A percentile compares a stretch with the other conserved stretches of the same genome.
Conservation (phyloP, 2,797 vertebrate genomes). For the Ctenochaetus hawaiiensis region DNA sequence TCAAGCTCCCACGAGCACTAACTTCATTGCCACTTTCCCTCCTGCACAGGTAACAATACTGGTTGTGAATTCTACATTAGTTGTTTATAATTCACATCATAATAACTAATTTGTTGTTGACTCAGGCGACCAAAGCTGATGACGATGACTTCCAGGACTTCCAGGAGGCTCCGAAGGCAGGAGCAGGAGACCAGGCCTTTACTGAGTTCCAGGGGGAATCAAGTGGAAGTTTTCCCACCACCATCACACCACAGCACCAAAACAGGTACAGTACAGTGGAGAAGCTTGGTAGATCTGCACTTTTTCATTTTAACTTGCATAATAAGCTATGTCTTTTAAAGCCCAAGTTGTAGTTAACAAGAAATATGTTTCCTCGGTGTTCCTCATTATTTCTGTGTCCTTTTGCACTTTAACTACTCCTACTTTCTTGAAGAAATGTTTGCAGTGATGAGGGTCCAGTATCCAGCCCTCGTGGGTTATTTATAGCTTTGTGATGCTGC, state of each 20-base stretch:
- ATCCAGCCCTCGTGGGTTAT: constrained; percentile 36
- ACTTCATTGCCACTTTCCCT: constrained; percentile 85
- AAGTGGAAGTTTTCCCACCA: constrained; percentile 82
- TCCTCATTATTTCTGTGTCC: constrained; percentile 20
- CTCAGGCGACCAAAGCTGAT: constrained; percentile 90
- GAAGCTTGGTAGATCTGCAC: background rate
- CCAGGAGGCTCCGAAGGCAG: constrained; percentile 95
- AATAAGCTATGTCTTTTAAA: constrained; percentile 5
- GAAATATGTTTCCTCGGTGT: background rate
- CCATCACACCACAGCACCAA: constrained; percentile 83
- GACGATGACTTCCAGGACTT: constrained; percentile 99
- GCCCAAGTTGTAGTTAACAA: background rate
- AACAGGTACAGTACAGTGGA: constrained; percentile 86
- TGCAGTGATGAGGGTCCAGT: constrained; percentile 32
- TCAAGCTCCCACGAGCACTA: constrained; percentile 69
- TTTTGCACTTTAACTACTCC: constrained; percentile 1
- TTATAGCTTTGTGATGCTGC: constrained; percentile 55
- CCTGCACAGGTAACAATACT: constrained; percentile 65
- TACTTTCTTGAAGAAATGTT: constrained; percentile 28
- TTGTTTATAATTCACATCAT: background rate
- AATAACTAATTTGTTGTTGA: constrained; percentile 11
- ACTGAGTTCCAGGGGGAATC: constrained; percentile 92
- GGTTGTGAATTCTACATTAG: background rate
- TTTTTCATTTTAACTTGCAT: background rate
- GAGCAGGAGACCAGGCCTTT: constrained; percentile 90